Conservation (phyloP, 1,140 invertebrate species). For the Drosophila malerkotliana region DNA sequence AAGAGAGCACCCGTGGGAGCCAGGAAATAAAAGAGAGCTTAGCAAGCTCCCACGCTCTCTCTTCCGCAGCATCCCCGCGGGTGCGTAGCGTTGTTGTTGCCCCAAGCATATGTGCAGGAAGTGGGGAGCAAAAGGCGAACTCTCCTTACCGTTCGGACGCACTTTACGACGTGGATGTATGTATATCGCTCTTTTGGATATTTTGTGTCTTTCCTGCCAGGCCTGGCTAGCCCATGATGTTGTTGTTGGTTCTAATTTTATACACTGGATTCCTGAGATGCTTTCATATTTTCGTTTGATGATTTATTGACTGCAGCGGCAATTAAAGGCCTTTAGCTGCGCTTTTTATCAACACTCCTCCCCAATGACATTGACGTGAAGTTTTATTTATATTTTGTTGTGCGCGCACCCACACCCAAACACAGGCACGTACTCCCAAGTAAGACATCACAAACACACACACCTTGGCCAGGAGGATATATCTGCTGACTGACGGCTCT, state of each 20-base stretch:
- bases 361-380: slow-evolving; percentile 73
- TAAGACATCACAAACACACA: slow-evolving; percentile 6
- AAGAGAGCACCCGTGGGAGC: slow-evolving; percentile 10
- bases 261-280: slow-evolving; percentile 71
- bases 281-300: slow-evolving; percentile 81
- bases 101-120: slow-evolving; percentile 70
- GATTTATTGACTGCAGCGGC: slow-evolving; percentile 79
- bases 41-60: slow-evolving; percentile 18
- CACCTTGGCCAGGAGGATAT: slow-evolving; percentile 39
- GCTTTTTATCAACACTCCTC: slow-evolving; percentile 76
- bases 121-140: slow-evolving; percentile 28
- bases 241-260: slow-evolving; percentile 73
- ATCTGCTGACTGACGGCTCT: slow-evolving; percentile 10
- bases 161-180: slow-evolving; percentile 66
- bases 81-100: slow-evolving; percentile 48
- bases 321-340: slow-evolving; percentile 79
- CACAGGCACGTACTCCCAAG: slow-evolving; percentile 14
- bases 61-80: slow-evolving; percentile 67
- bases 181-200: slow-evolving; percentile 58
- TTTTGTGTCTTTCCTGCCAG: slow-evolving; percentile 70
- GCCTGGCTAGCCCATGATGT: background rate
- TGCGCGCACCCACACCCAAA: slow-evolving; percentile 46
- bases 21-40: slow-evolving; percentile 14
- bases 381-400: slow-evolving; percentile 80
- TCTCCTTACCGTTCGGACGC: slow-evolving; percentile 43